Evolutionary conservation across 2,797 vertebrate species (phyloP).

Genomic region (Microcaecilia unicolor): DNA sequence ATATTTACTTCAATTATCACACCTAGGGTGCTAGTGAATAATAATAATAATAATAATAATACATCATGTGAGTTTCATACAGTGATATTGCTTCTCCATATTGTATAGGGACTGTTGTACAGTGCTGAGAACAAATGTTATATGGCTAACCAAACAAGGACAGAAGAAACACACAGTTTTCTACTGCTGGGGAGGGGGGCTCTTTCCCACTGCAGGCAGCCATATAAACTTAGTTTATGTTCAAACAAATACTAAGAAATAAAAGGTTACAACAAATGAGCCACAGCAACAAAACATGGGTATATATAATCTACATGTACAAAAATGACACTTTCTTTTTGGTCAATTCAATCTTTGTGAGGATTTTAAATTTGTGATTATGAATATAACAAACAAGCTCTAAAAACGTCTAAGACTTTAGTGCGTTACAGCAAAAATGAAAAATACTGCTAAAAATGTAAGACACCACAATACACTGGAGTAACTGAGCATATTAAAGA

Average conservation of each 20-base stretch:
- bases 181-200: constrained; percentile 54
- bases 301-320: constrained; percentile 66
- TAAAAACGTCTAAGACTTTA: constrained; percentile 70
- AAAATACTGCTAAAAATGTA: constrained; percentile 73
- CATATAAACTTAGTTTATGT: constrained; percentile 55
- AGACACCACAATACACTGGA: constrained; percentile 54
- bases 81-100: constrained; percentile 99
- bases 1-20: constrained; percentile 99
- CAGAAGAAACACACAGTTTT: constrained; percentile 53
- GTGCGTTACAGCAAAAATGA: constrained; percentile 64
- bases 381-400: constrained; percentile 61
- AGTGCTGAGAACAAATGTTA: constrained; percentile 97
- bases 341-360: constrained; percentile 65
- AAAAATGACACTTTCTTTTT: constrained; percentile 56
- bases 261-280: constrained; percentile 64
- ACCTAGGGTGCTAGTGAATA: constrained; percentile 99
- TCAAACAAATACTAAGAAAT: constrained; percentile 62
- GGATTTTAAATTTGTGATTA: constrained; percentile 55
- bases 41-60: constrained; percentile 84
- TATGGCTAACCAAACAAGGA: constrained; percentile 79
- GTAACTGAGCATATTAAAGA: constrained; percentile 51
- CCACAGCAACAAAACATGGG: constrained; percentile 62
- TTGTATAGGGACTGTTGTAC: constrained; percentile 98
- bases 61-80: constrained; percentile 98
- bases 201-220: constrained; percentile 54